phyloP scores from a whole-genome alignment of 2,797 vertebrate species.

The Enteromius radiatus region DNA sequence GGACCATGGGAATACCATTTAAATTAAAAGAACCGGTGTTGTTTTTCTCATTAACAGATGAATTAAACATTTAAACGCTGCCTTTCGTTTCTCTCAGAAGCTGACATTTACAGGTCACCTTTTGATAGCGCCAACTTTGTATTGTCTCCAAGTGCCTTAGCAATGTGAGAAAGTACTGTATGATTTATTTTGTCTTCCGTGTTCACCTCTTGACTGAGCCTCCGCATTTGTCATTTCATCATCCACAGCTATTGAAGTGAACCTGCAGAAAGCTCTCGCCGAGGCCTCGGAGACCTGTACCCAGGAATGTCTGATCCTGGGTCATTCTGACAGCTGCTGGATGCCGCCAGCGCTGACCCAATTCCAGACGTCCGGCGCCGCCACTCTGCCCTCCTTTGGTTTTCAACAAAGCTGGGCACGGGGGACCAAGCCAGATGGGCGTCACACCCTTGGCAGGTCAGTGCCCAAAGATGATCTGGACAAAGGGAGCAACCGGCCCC shows the following conservation, averaged over 20 bases:
- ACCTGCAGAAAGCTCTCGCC: conserved; percentile 91
- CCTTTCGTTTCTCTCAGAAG: conserved; percentile 74
- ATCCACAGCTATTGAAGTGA: conserved; percentile 89
- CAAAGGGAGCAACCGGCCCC: conserved; percentile 82
- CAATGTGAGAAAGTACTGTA: conserved; percentile 24
- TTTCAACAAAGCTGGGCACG: conserved; percentile 87
- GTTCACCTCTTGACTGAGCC: conserved; percentile 12
- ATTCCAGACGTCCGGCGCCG: conserved; percentile 79
- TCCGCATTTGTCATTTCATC: conserved; percentile 33
- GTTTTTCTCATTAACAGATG: conserved; percentile 80
- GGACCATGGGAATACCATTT: conserved; percentile 77
- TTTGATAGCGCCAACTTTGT: conserved; percentile 58
- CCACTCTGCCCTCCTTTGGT: conserved; percentile 81
- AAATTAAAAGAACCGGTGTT: conserved; percentile 79
- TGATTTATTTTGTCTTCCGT: conserved; percentile 28
- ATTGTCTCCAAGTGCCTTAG: conserved; percentile 33
- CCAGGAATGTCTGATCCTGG: conserved; percentile 96
- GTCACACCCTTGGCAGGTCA: conserved; percentile 86
- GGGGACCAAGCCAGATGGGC: conserved; percentile 82
- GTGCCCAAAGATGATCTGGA: conserved; percentile 88
- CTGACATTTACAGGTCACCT: conserved; percentile 76
- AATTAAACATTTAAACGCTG: conserved; percentile 80
- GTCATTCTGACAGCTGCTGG: conserved; percentile 98
- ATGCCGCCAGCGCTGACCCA: conserved; percentile 92
- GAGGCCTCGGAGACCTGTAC: conserved; percentile 97